Evolutionary conservation across 2,888 invertebrate genomes (phyloP), one percentile per base, ranked within the genome.

Genomic region (Ennomos erosarius): DNA sequence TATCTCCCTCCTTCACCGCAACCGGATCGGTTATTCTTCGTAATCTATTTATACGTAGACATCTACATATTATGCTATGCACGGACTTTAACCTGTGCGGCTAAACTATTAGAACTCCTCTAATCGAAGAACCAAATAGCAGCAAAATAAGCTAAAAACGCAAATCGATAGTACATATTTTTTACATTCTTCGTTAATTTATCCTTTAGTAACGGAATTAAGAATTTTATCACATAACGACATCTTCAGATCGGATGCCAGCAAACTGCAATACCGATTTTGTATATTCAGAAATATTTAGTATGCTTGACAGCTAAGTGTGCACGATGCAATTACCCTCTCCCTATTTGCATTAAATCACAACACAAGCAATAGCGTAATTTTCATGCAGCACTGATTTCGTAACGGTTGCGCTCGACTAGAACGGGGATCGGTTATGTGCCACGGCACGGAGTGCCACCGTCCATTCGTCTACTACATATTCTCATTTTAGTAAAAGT

Each of bases 1-100:
- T 90, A 90, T 92, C 92, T 92, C 91, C 85, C 89, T 90, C 90
- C 88, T 90, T 90, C 90, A 81, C 85, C 86, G 88, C 90, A 89
- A 91, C 90, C 90, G 89, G 90, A 90, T 91, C 91, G 92, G 87
- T 88, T 86, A 88, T 89, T 88, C 89, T 88, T 85, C 86, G 88
- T 90, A 89, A 90, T 90, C 90, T 90, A 90, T 92, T 89, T 91
- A 88, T 90, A 88, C 79, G 80, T 90, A 67, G 59, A 58, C 62
- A 88, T 88, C 85, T 88, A 79, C 77, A 85, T 79, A 78, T 74
- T 82, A 81, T 86, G 84, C 82, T 82, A 81, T 86, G 84, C 82
- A 86, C 84, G 85, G 87, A 88, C 88, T 88, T 88, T 86, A 89
- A 89, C 85, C 77, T 70, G 72, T 62, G 49, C 48, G 45, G 34